Evolutionary conservation across 2,797 vertebrate genomes (phyloP).

Genomic region (Danionella dracula): DNA sequence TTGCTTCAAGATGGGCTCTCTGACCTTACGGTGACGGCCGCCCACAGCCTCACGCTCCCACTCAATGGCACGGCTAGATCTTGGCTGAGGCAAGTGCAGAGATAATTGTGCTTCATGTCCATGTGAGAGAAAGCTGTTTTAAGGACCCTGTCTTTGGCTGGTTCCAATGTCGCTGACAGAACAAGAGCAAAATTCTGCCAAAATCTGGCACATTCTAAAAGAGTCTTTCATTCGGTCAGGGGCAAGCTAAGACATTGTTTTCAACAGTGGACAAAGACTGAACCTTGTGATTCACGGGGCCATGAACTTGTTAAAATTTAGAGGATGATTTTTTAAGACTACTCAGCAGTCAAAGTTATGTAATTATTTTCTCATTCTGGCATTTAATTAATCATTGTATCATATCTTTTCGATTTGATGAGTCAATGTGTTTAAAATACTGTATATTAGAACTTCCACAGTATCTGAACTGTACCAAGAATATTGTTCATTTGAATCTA

Average conservation of each 20-base stretch:
- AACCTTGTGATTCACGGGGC: conserved; percentile 11
- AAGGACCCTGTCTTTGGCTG: conserved; percentile 72
- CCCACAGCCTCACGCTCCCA: conserved; percentile 68
- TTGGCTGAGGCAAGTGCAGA: conserved; percentile 62
- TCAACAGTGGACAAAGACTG: conserved; percentile 50
- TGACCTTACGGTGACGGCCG: conserved; percentile 74
- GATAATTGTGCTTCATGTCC: conserved; percentile 72
- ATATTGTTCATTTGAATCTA: no score
- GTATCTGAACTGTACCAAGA: no score
- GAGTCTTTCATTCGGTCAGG: conserved; percentile 61
- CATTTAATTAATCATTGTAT: neutral
- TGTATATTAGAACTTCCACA: no score
- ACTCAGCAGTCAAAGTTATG: neutral
- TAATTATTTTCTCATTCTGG: neutral
- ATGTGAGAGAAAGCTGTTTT: conserved; percentile 70
- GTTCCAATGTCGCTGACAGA: conserved; percentile 64
- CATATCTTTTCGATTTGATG: no score
- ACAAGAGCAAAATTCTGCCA: conserved; percentile 65
- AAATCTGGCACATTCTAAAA: conserved; percentile 64
- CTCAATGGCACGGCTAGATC: conserved; percentile 71
- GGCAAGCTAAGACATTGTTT: conserved; percentile 68
- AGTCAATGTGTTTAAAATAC: no score
- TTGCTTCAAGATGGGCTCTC: conserved; percentile 73
- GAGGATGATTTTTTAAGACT: conserved; percentile 3
- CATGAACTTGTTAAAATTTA: conserved; percentile 31